Evolutionary conservation across 2,797 vertebrate species (phyloP).

Genomic region (Thalassophryne amazonica): DNA sequence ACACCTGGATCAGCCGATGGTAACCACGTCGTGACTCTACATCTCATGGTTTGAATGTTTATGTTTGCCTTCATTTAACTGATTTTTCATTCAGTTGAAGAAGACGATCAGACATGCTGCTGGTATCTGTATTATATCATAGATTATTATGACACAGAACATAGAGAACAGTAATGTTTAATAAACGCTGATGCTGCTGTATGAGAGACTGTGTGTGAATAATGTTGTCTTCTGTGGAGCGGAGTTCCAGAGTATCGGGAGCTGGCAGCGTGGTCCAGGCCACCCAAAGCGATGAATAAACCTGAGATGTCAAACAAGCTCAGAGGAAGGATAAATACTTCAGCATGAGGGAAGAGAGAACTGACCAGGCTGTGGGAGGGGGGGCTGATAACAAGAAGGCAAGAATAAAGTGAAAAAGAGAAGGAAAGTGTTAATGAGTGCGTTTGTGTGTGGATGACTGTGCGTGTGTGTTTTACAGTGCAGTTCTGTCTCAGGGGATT

Average conservation of each 20-base stretch:
- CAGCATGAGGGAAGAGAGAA: constrained; percentile 18
- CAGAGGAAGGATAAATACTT: constrained; percentile 51
- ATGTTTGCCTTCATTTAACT: no score
- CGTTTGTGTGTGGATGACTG: constrained; percentile 4
- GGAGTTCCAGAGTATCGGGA: constrained; percentile 24
- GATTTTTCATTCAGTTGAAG: neutral
- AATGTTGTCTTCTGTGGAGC: constrained; percentile 12
- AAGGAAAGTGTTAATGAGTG: neutral
- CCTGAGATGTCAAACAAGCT: constrained; percentile 39
- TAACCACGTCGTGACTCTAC: no score
- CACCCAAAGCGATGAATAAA: constrained; percentile 65
- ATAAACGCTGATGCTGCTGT: constrained; percentile 5
- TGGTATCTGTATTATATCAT: neutral
- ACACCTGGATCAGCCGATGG: no score
- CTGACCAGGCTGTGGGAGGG: neutral
- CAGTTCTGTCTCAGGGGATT: constrained; percentile 8
- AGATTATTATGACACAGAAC: no score
- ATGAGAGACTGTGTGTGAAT: constrained; percentile 19
- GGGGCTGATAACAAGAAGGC: neutral
- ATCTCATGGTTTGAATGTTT: no score
- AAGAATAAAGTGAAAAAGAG: neutral
- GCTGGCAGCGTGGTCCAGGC: constrained; percentile 26
- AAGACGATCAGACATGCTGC: neutral
- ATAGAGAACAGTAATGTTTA: no score
- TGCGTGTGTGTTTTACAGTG: constrained; percentile 13